Evolutionary conservation across 2,888 invertebrate species (phyloP).

Genomic region (Lycaena phlaeas): DNA sequence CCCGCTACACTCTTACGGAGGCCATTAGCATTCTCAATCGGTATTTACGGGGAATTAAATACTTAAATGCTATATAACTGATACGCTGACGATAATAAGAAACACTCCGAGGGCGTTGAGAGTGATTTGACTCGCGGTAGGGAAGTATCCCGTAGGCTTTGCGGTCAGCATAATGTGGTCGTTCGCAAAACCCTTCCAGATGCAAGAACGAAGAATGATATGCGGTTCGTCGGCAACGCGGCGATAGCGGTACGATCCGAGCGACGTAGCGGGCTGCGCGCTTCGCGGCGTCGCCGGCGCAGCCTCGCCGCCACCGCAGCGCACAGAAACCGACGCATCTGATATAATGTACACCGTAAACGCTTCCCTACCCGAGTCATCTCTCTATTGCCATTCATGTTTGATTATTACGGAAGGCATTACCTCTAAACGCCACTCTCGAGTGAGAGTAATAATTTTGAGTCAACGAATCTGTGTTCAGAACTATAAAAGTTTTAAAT

Average conservation of each 20-base stretch:
- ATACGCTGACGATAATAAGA: constrained; percentile 16
- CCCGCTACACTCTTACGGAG: constrained; percentile 61
- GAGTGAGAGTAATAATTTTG: constrained; percentile 25
- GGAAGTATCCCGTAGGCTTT: constrained; percentile 59
- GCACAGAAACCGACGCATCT: background rate
- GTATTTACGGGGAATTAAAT: constrained; percentile 72
- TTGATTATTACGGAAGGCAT: constrained; percentile 13
- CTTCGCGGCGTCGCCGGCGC: constrained; percentile 18
- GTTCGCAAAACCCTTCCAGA: constrained; percentile 71
- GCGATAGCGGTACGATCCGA: constrained; percentile 28
- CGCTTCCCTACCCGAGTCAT: constrained; percentile 66
- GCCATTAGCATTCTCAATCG: constrained; percentile 69
- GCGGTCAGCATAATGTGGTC: constrained; percentile 72
- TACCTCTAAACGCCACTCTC: constrained; percentile 52
- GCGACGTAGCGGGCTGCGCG: constrained; percentile 19
- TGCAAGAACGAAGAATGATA: constrained; percentile 52
- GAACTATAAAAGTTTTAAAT: background rate
- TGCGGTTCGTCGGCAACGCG: constrained; percentile 16
- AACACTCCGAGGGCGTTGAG: constrained; percentile 41
- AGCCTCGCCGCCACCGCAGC: constrained; percentile 19
- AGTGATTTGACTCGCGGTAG: constrained; percentile 60
- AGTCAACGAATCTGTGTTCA: background rate
- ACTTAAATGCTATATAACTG: constrained; percentile 58
- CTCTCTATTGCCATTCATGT: constrained; percentile 26
- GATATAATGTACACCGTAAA: constrained; percentile 19